phyloP scores from a whole-genome alignment of 1,140 invertebrate species.

The Orchestia grillus region DNA sequence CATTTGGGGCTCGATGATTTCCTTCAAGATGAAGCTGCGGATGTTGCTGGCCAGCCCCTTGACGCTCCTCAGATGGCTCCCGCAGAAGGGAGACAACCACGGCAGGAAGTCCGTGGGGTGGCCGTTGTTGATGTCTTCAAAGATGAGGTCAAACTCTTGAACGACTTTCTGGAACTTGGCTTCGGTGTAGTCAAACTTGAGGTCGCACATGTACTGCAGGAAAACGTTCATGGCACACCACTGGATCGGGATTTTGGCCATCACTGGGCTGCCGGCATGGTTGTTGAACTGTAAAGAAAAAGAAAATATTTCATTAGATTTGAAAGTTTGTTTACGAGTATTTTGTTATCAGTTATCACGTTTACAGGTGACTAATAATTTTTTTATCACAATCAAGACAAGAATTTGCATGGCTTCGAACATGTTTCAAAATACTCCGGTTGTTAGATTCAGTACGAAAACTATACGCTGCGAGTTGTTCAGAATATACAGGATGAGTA shows the following conservation, averaged over 20 bases:
- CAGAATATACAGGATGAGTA: background rate
- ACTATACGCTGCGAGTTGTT: background rate
- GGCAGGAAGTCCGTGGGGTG: slow-evolving; percentile 91
- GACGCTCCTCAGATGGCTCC: slow-evolving; percentile 79
- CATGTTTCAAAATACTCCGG: background rate
- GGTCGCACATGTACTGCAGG: slow-evolving; percentile 85
- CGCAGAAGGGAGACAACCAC: slow-evolving; percentile 82
- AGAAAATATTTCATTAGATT: background rate
- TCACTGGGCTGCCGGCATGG: slow-evolving; percentile 48
- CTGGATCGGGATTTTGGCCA: slow-evolving; percentile 63
- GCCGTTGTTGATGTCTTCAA: slow-evolving; percentile 90
- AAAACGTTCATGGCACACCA: slow-evolving; percentile 79
- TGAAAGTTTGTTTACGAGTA: background rate
- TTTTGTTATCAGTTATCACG: background rate
- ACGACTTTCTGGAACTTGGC: slow-evolving; percentile 78
- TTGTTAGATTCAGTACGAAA: background rate
- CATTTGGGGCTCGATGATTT: slow-evolving; percentile 75
- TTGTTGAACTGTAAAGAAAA: slow-evolving; percentile 61
- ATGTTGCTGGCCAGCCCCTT: slow-evolving; percentile 79
- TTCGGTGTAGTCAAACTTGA: slow-evolving; percentile 79
- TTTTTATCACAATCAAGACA: background rate
- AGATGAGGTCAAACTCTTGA: slow-evolving; percentile 85
- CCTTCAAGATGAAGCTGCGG: slow-evolving; percentile 81
- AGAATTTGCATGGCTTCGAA: background rate
- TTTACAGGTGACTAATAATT: background rate